phyloP scores from a whole-genome alignment of 1,140 invertebrate genomes.

The Lordiphosa clarofinis region DNA sequence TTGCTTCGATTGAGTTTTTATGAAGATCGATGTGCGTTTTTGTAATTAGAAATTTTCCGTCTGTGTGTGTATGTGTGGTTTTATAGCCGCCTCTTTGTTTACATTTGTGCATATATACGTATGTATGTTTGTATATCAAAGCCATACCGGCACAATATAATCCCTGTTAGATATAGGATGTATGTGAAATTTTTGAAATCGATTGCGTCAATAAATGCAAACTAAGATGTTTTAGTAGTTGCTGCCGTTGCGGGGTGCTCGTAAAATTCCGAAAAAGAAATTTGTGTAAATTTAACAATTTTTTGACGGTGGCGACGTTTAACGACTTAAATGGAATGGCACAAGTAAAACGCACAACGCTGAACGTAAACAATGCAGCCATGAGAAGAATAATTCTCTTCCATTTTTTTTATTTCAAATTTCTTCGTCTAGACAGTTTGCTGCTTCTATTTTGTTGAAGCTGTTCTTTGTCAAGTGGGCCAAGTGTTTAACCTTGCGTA shows the following conservation, averaged over 20 bases:
- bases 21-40: conserved; percentile 43
- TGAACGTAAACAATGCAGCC: conserved; percentile 44
- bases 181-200: conserved; percentile 44
- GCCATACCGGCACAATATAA: conserved; percentile 34
- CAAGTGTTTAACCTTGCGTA: conserved; percentile 72
- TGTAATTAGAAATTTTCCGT: conserved; percentile 55
- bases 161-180: conserved; percentile 13
- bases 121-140: conserved; percentile 31
- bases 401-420: conserved; percentile 33
- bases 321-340: conserved; percentile 56
- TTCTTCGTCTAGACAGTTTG: conserved; percentile 59
- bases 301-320: conserved; percentile 38
- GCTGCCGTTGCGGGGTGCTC: conserved; percentile 23
- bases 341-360: conserved; percentile 27
- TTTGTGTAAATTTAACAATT: conserved; percentile 32
- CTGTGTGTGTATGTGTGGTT: conserved; percentile 16
- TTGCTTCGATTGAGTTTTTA: conserved; percentile 40
- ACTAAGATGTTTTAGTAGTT: conserved; percentile 30
- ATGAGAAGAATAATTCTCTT: conserved; percentile 26
- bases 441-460: conserved; percentile 19
- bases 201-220: conserved; percentile 73
- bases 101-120: conserved; percentile 2
- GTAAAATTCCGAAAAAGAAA: conserved; percentile 42
- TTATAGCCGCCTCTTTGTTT: conserved; percentile 55
- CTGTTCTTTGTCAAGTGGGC: conserved; percentile 27